Base-by-base conservation (phyloP, 2,888 invertebrate species). In the Macrophya annulata region DNA sequence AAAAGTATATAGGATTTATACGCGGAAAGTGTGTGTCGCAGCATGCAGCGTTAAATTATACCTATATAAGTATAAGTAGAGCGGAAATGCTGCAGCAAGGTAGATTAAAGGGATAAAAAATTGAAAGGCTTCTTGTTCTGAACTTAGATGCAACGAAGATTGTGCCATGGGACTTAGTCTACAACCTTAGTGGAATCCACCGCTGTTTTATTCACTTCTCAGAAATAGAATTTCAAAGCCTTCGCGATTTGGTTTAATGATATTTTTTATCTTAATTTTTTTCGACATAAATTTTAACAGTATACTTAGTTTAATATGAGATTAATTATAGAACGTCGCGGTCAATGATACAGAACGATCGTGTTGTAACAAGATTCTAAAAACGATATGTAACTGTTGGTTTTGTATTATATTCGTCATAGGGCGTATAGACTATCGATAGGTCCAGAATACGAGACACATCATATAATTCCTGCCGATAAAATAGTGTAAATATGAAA, bases 41-140 rank as follows among this genome's bases (percentile, higher is more conserved):
- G 31, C 31, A 31, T 31, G 31, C 31, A 65, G 65, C 8, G 12
- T 31, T 31, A 21, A 15, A 31, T 37, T 40, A 31, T 37, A 17
- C 31, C 37, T 40, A 17, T 8, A 71, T 37, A 9, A 17, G 40
- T 40, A 40, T 71, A 71, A 17, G 37, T 71, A 31, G 68, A 37
- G 6, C 15, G 15, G 37, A 37, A 68, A 37, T 68, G 68, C 15
- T 43, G 45, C 45, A 74, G 43, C 25, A 4, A 43, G 71, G 25
- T 31, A 31, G 40, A n/a, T 71, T 74, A 74, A 74, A 45, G 45
- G 45, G 74, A 74, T 74, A 45, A 74, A 25, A 43, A 74, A 12
- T 74, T 74, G 3, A 43, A 45, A 25, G 74, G 74, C 45, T 74
- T 74, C 74, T 74, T 12, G 43, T 21, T 45, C 74, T 45, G 21